Evolutionary conservation across 2,113 vertebrate species (phyloP).

Genomic region (Orycteropus afer): DNA sequence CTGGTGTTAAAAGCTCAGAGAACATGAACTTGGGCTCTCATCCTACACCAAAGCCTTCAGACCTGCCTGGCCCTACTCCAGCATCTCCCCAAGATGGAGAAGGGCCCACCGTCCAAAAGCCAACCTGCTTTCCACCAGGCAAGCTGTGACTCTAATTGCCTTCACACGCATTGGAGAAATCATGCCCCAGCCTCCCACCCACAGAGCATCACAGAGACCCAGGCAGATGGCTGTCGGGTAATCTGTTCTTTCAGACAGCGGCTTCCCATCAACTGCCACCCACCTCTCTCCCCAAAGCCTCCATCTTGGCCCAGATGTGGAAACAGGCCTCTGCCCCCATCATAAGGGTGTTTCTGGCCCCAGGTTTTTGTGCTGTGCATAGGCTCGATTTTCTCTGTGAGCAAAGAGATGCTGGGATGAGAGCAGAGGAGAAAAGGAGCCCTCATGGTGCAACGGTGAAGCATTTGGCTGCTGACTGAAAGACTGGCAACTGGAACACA

Average conservation of each 20-base stretch:
- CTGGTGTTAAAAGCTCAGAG: neutral
- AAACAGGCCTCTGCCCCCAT: slow-evolving; percentile 94
- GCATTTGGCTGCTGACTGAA: no score
- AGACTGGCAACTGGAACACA: neutral
- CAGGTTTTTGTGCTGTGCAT: slow-evolving; percentile 86
- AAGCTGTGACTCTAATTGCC: rapidly evolving
- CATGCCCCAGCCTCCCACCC: slow-evolving; percentile 83
- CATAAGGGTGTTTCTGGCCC: slow-evolving; percentile 89
- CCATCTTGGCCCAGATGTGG: slow-evolving; percentile 90
- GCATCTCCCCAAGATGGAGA: neutral
- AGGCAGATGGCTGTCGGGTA: slow-evolving; percentile 94
- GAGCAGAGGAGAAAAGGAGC: neutral
- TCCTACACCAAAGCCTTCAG: neutral
- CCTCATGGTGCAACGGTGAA: neutral
- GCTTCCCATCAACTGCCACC: slow-evolving; percentile 96
- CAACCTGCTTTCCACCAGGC: rapidly evolving
- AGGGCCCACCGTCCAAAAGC: neutral
- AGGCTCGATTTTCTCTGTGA: slow-evolving; percentile 86
- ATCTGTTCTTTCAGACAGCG: slow-evolving; percentile 93
- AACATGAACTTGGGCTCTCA: neutral
- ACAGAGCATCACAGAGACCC: slow-evolving; percentile 89
- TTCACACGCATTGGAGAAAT: rapidly evolving
- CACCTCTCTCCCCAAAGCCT: slow-evolving; percentile 88
- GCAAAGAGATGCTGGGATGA: rapidly evolving
- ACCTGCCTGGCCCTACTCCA: neutral